Evolutionary conservation across 2,888 invertebrate genomes (phyloP).

Genomic region (Beris morrisii): DNA sequence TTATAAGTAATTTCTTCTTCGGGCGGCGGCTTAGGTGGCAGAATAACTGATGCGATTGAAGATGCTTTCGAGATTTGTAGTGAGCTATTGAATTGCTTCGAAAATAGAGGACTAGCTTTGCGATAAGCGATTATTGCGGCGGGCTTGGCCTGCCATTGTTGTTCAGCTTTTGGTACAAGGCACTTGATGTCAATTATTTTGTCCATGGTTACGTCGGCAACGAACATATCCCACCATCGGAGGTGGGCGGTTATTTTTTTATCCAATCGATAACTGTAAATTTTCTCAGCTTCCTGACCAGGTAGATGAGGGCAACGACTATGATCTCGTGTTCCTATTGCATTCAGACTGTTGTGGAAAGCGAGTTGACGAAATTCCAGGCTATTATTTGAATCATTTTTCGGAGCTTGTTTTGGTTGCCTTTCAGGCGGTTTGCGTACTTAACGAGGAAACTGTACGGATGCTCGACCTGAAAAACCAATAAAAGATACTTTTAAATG

Average conservation of each 20-base stretch:
- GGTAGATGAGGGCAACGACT: background rate
- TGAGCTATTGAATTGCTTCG: too few relatives aligned
- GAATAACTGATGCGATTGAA: too few relatives aligned
- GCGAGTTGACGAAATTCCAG: slow-evolving; percentile 98
- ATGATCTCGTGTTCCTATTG: slow-evolving; percentile 77
- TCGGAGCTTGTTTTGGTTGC: slow-evolving; percentile 89
- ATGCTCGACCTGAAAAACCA: slow-evolving; percentile 93
- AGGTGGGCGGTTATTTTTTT: slow-evolving; percentile 73
- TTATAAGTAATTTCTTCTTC: too few relatives aligned
- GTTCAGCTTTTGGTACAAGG: background rate
- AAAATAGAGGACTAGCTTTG: too few relatives aligned
- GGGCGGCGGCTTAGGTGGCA: too few relatives aligned
- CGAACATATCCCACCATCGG: slow-evolving; percentile 97
- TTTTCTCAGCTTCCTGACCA: background rate
- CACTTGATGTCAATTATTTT: background rate
- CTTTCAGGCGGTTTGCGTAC: slow-evolving; percentile 92
- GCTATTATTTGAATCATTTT: slow-evolving; percentile 99
- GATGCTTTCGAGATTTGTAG: too few relatives aligned
- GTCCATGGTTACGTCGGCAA: background rate
- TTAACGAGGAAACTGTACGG: slow-evolving; percentile 92
- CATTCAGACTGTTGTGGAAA: slow-evolving; percentile 93
- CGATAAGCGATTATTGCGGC: background rate
- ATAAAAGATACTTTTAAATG: slow-evolving; percentile 98
- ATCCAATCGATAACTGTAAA: slow-evolving; percentile 80
- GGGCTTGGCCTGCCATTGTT: background rate